Evolutionary conservation across 2,797 vertebrate genomes (phyloP), one percentile per base, ranked within the genome.

Genomic region (Hemitrygon akajei): DNA sequence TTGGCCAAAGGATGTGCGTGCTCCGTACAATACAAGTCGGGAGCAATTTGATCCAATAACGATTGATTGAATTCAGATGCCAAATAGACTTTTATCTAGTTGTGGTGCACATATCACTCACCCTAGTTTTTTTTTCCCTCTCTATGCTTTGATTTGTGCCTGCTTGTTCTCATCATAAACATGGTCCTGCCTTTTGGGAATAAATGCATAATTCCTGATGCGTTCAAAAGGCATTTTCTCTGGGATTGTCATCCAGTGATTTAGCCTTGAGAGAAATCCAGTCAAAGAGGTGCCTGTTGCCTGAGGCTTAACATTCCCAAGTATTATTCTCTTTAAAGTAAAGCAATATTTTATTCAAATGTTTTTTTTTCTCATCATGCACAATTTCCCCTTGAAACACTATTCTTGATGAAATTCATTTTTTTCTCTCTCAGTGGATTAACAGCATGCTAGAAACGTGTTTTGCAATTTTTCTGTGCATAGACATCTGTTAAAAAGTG

Each of bases 221-320:
- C 94, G 94, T 96, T 96, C 96, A 96, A 96, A 73, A 97, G 96
- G 95, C 94, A 96, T 93, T 94, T 96, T 95, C 95, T 96, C 95
- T 18, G 0, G 93, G 94, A 75, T 34, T 56, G 63, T 71, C 22
- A 76, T 75, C 22, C 47, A 93, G 22, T 56, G 47, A 37, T 76
- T 73, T 30, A 40, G 37, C 40, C 25, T 76, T 93, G 71, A 75
- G 91, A 75, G 91, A 56, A 75, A 93, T 47, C 91, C 11, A 93
- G 69, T 93, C 91, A 93, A 92, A 71, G 71, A 76, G 71, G 27
- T 75, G 25, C 66, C 71, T 75, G 47, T 37, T 76, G 71, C 91
- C 71, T 76, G 14, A 93, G 66, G 91, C 91, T n/a, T 56, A 76
- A 58, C 91, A 93, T 56, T 47, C n/a, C 73, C 7, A 71, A 56